These are phyloP conservation scores for Pangasius macronema DNA, from an alignment of 2,797 vertebrate species.

Conservation along the genomic window DNA sequence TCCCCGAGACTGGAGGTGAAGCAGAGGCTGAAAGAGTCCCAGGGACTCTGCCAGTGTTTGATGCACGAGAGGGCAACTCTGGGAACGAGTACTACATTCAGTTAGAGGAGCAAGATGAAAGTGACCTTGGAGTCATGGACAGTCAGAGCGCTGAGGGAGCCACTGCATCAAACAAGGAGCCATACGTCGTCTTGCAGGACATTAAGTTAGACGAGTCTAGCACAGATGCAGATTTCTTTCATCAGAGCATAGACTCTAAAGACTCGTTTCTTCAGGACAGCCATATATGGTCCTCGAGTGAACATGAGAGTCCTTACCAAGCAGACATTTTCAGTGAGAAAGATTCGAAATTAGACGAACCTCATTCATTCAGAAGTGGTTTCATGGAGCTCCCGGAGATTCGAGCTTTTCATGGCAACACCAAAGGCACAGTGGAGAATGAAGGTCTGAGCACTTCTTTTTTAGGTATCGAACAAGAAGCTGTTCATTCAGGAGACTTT, in stretches of 20 bases:
- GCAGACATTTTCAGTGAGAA: conserved; percentile 80
- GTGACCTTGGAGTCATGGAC: conserved; percentile 73
- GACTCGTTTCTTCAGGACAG: conserved; percentile 80
- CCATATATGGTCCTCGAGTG: conserved; percentile 76
- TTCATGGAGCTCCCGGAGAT: conserved; percentile 80
- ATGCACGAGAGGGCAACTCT: conserved; percentile 86
- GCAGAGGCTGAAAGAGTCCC: conserved; percentile 75
- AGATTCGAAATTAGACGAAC: conserved; percentile 76
- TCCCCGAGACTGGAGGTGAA: conserved; percentile 74
- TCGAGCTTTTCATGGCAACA: conserved; percentile 47
- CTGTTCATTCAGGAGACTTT: conserved; percentile 63
- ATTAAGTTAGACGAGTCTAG: conserved; percentile 85
- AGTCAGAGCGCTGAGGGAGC: conserved; percentile 65
- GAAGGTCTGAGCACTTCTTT: conserved; percentile 64
- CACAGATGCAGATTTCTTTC: conserved; percentile 87
- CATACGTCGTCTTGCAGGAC: conserved; percentile 79
- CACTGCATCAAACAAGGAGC: conserved; percentile 67
- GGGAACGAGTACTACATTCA: conserved; percentile 94
- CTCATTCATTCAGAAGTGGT: conserved; percentile 71
- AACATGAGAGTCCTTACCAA: conserved; percentile 86
- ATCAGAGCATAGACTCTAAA: conserved; percentile 83
- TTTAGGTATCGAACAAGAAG: conserved; percentile 71
- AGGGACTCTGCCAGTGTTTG: conserved; percentile 90
- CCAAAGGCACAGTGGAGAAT: conserved; percentile 53
- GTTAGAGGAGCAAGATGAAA: conserved; percentile 87